Evolutionary conservation across 64 coral and sea anemone genomes (phyloP).

Genomic region (Exaiptasia diaphana): DNA sequence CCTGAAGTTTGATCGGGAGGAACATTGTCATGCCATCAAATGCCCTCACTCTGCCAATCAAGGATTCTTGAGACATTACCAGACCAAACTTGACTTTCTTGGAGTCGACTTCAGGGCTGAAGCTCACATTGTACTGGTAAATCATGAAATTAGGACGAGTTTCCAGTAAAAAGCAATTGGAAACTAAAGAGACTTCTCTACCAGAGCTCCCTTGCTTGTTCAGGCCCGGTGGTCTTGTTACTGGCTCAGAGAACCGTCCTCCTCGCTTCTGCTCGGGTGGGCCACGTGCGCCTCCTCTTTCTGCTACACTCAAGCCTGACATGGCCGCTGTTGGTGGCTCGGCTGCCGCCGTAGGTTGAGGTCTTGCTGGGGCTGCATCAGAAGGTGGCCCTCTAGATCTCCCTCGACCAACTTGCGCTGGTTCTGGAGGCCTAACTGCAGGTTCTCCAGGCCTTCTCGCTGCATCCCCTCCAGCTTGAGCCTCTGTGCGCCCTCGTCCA

Average conservation of each 20-base stretch:
- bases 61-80: conserved; percentile 48
- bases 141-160: conserved; percentile 44
- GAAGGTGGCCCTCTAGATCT: conserved; percentile 77
- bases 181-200: neutral
- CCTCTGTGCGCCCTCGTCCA: conserved; percentile 60
- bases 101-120: conserved; percentile 64
- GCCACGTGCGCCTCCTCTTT: neutral
- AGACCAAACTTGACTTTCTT: conserved; percentile 68
- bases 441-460: conserved; percentile 66
- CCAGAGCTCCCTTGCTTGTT: conserved; percentile 72
- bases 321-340: conserved; percentile 55
- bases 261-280: neutral
- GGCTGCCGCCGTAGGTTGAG: neutral
- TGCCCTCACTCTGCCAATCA: conserved; percentile 62
- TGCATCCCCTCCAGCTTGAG: conserved; percentile 18
- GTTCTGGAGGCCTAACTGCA: neutral
- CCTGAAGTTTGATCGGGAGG: conserved; percentile 63
- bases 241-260: conserved; percentile 28
- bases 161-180: conserved; percentile 70
- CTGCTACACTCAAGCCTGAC: conserved; percentile 41
- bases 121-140: conserved; percentile 87
- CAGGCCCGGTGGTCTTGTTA: conserved; percentile 9
- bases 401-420: conserved; percentile 75
- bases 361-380: neutral
- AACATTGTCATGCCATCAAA: conserved; percentile 94